Conservation (phyloP, 2,113 vertebrate genomes). For the Riparia riparia region DNA sequence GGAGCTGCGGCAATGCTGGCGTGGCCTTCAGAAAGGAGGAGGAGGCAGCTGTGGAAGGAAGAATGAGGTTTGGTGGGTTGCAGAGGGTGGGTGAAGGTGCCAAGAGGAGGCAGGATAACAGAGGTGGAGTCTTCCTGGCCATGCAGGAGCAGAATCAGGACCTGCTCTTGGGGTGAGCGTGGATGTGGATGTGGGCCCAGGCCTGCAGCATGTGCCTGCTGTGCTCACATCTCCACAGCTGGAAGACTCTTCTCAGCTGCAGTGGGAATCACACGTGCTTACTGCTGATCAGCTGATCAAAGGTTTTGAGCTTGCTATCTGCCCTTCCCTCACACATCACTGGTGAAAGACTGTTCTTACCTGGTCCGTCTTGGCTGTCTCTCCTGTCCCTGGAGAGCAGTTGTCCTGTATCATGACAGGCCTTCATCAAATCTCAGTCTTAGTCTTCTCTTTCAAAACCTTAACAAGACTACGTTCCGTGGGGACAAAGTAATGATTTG, state of each 20-base stretch:
- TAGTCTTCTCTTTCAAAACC: neutral
- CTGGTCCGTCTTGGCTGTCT: neutral
- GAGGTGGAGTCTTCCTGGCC: neutral
- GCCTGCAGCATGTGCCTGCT: neutral
- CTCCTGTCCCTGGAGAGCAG: neutral
- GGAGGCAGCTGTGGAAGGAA: neutral
- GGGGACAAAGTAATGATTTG: neutral
- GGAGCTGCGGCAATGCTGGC: neutral
- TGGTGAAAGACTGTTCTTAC: neutral
- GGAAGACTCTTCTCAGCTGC: neutral
- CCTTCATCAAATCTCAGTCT: neutral
- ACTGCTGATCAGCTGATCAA: neutral
- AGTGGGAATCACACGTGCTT: neutral
- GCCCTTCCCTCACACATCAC: neutral
- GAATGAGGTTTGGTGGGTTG: rapidly evolving
- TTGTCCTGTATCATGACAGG: neutral
- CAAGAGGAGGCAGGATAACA: neutral
- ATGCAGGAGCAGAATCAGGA: rapidly evolving
- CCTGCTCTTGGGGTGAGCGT: rapidly evolving
- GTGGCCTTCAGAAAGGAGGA: neutral
- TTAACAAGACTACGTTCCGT: neutral
- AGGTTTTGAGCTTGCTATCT: neutral
- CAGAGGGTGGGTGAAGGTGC: neutral
- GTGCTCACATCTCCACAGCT: neutral
- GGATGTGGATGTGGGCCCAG: rapidly evolving